phyloP scores from a whole-genome alignment of 2,113 vertebrate genomes.

The Deroptyus accipitrinus region DNA sequence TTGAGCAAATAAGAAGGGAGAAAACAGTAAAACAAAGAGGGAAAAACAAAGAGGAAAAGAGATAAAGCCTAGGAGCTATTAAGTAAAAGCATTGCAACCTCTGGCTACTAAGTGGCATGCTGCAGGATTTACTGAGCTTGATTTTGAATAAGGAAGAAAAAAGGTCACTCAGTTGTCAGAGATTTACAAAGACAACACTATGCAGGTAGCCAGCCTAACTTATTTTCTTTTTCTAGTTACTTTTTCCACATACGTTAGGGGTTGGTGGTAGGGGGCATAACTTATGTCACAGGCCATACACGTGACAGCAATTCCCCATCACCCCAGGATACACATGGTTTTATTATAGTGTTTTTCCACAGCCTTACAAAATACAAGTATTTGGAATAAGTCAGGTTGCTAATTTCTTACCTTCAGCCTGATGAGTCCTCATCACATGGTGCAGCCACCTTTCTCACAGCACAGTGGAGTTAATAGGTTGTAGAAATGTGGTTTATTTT shows the following conservation, averaged over 20 bases:
- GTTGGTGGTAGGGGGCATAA: neutral
- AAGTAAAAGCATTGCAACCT: neutral
- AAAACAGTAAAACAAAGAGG: neutral
- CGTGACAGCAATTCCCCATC: neutral
- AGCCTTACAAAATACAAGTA: neutral
- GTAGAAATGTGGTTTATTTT: neutral
- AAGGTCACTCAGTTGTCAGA: neutral
- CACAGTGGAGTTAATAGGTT: accelerated
- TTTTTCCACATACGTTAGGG: neutral
- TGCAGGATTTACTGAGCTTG: neutral
- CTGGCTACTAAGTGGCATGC: accelerated
- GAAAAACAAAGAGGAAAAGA: neutral
- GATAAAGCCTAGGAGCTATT: neutral
- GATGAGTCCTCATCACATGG: accelerated
- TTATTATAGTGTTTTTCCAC: neutral
- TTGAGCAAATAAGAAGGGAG: neutral
- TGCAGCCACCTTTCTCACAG: neutral
- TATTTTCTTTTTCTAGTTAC: neutral
- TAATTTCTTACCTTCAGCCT: neutral
- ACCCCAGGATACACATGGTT: neutral
- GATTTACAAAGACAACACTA: neutral
- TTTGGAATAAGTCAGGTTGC: neutral
- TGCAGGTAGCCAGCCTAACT: neutral
- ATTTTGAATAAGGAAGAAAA: neutral
- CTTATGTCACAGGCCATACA: neutral